Conservation (phyloP, 2,888 invertebrate genomes). For the Rapana venosa region DNA sequence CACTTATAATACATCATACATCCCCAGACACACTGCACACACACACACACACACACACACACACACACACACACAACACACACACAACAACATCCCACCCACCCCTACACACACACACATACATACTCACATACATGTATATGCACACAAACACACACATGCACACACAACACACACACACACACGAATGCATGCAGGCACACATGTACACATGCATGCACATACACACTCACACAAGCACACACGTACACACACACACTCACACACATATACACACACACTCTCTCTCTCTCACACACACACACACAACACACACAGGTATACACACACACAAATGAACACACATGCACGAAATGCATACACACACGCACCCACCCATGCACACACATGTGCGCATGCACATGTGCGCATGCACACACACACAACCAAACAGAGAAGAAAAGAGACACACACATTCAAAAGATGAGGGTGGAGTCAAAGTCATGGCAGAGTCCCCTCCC, state of each 20-base stretch:
- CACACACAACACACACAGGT: background rate
- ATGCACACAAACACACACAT: conserved; percentile 2
- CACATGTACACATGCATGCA: too few species aligned
- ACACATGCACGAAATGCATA: background rate
- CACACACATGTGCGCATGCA: background rate
- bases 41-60: too few species aligned
- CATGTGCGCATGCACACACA: background rate
- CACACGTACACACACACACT: background rate
- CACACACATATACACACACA: background rate
- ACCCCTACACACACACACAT: too few species aligned
- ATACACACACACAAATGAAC: background rate
- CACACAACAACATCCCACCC: background rate
- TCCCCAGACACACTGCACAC: too few species aligned
- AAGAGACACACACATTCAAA: too few species aligned
- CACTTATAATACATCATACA: too few species aligned
- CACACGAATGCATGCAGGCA: too few species aligned
- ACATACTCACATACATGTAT: background rate
- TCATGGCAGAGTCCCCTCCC: too few species aligned
- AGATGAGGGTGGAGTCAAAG: too few species aligned
- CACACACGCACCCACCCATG: background rate
- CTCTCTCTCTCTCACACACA: background rate
- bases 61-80: too few species aligned
- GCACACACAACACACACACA: background rate
- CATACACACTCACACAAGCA: background rate
- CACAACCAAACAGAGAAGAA: background rate